phyloP scores from a whole-genome alignment of 2,888 invertebrate genomes.

The Serripes groenlandicus region DNA sequence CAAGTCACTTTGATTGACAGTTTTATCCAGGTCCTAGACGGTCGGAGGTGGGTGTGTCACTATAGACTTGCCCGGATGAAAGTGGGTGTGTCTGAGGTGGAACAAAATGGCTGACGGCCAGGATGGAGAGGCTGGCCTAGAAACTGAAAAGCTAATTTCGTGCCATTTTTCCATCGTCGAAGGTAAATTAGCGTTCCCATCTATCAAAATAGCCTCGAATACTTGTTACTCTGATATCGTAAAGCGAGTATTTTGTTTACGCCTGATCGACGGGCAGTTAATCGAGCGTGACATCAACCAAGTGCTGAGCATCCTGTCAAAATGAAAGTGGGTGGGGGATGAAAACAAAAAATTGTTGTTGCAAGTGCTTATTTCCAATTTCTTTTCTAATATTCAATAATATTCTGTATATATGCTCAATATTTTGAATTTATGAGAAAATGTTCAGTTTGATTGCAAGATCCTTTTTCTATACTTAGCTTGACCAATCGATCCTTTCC shows the following conservation, averaged over 20 bases:
- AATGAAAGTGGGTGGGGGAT: conserved; percentile 40
- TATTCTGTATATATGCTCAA: no score
- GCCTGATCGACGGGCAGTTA: neutral
- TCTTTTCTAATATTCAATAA: no score
- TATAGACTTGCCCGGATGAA: conserved; percentile 59
- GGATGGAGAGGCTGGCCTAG: conserved; percentile 51
- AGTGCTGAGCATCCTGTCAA: conserved; percentile 18
- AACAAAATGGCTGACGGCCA: conserved; percentile 58
- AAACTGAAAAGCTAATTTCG: conserved; percentile 15
- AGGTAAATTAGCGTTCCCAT: no score
- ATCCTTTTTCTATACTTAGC: no score
- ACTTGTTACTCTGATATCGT: no score
- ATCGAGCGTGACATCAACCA: conserved; percentile 10
- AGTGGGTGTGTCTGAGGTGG: conserved; percentile 62
- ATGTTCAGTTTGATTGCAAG: no score
- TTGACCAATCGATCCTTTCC: no score
- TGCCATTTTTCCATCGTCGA: conserved; percentile 8
- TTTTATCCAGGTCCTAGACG: neutral
- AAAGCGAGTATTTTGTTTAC: no score
- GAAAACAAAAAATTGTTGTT: neutral
- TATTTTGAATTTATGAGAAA: no score
- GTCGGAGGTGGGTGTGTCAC: conserved; percentile 51
- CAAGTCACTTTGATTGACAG: conserved; percentile 7
- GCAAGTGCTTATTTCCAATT: no score
- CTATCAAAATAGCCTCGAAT: no score